Base-by-base conservation (phyloP, 2,888 invertebrate genomes). In the Ophion ventricosus region DNA sequence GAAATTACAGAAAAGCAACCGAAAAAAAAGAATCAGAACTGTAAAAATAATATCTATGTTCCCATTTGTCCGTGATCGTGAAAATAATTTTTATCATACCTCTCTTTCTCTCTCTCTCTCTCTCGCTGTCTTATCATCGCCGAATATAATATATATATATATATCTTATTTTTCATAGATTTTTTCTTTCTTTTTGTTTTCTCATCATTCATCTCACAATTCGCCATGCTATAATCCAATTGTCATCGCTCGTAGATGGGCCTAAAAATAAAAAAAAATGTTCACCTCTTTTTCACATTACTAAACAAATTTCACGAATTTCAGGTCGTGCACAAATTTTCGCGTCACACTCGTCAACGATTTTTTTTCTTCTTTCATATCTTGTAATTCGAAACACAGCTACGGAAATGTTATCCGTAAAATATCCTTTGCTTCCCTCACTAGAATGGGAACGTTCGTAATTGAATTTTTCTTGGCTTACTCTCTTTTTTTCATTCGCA, bases 111-210 rank as follows among this genome's bases (percentile, higher is more conserved):
- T 75, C 67, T 63, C 78, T 59, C 49, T 81, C 59, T 49, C 64
- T 56, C 11, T 54, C 73, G 64, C 72, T 78, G 79, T 82, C 82
- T 72, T 74, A 78, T 64, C 67, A 69, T 78, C 83, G 73, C 82
- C 80, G 67, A 73, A 85, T 86, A 78, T 85, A 79, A 86, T 84
- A 80, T 80, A 86, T 88, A 83, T 29, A 29, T 29, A 87, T 88
- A 85, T 87, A 88, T 89, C 87, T 89, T 87, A 88, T 86, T 80
- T 86, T 83, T 85, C 85, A 83, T 86, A 88, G 85, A 88, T 86
- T 85, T 85, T 86, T 85, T 66, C 59, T 74, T 73, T 54, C 54
- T 75, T 66, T 43, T 76, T 29, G 64, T 29, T 66, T 76, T 35
- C 35, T 61, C 67, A 14, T 74, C 61, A 23, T n/a, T 43, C 14